These are phyloP conservation scores for Chiropotes sagulatus DNA, from an alignment of 2,797 vertebrate species.

Conservation along the genomic window DNA sequence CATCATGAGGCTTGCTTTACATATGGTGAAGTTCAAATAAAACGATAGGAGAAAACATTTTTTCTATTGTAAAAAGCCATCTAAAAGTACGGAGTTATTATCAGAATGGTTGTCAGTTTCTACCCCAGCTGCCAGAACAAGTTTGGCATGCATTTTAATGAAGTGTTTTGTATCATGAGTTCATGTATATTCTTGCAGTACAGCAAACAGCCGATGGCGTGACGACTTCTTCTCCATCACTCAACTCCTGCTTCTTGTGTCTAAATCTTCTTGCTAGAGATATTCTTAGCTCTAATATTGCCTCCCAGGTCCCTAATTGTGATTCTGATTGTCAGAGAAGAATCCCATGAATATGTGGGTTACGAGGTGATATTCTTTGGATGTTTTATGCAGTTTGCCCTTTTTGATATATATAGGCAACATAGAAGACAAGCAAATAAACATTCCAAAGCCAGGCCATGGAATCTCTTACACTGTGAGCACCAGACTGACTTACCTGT, in stretches of 20 bases:
- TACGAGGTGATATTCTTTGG: neutral
- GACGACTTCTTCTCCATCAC: neutral
- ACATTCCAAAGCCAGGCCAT: neutral
- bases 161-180: neutral
- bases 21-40: slow-evolving; percentile 14
- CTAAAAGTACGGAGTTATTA: neutral
- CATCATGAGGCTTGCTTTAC: neutral
- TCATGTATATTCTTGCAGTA: neutral
- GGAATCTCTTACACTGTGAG: neutral
- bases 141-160: neutral
- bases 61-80: neutral
- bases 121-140: neutral
- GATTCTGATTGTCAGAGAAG: neutral
- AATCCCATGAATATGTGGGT: neutral
- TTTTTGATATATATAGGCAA: neutral
- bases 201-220: neutral
- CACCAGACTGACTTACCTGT: rapidly evolving
- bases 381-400: neutral
- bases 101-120: neutral
- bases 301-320: neutral
- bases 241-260: neutral
- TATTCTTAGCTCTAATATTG: neutral
- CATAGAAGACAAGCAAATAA: neutral
- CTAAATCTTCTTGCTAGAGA: neutral
- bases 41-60: neutral